These are phyloP conservation scores for Dicranocentrus wangi DNA, from an alignment of 2,888 invertebrate genomes.

Conservation along the genomic window DNA sequence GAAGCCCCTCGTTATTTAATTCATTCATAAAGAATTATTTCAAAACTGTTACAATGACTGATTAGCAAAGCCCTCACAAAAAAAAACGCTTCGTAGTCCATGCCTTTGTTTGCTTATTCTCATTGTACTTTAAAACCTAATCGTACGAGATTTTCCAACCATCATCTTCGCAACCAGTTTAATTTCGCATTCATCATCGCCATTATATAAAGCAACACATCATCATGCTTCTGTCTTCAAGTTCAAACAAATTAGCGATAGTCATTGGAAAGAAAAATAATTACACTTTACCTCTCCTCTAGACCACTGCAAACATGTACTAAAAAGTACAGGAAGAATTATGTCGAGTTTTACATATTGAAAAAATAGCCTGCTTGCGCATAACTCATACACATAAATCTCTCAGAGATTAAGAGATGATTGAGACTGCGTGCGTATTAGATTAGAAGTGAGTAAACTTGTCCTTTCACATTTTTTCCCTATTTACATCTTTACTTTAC, in stretches of 20 bases:
- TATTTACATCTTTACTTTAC: neutral
- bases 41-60: no score
- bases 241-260: slow-evolving; percentile 11
- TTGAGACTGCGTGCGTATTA: neutral
- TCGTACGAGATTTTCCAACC: no score
- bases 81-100: no score
- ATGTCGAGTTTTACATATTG: no score
- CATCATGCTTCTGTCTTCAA: neutral
- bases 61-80: no score
- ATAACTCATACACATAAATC: neutral
- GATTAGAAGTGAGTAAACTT: slow-evolving; percentile 3
- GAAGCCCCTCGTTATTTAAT: no score
- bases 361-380: neutral
- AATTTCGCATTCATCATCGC: slow-evolving; percentile 6
- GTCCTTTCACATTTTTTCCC: neutral
- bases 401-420: neutral
- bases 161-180: no score
- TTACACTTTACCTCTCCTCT: neutral
- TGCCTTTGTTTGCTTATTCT: no score
- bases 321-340: no score
- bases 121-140: no score
- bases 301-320: no score
- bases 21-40: no score
- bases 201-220: neutral
- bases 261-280: neutral